Evolutionary conservation across 2,888 invertebrate species (phyloP), one percentile per base, ranked within the genome.

Genomic region (Coenonympha arcania): DNA sequence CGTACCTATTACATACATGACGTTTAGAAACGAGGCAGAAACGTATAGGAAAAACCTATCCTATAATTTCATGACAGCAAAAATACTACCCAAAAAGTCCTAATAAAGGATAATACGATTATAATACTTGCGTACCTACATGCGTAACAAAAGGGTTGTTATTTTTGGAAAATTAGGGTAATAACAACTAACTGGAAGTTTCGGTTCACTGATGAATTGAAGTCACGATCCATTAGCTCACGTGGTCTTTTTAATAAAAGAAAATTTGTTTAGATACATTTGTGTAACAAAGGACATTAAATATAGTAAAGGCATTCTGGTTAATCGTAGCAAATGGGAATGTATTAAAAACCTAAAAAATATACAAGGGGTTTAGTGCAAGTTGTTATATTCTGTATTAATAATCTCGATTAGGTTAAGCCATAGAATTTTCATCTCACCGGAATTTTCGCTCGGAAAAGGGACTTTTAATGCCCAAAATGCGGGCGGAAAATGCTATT

Each of bases 51-150:
- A n/a, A n/a, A n/a, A n/a, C n/a, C n/a, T n/a, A n/a, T n/a, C n/a
- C n/a, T n/a, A 19, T 19, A 36, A 19, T 24, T 15, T 8, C 15
- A 15, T 6, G 6, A 19, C 28, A 41, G 30, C 18, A 41, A 41
- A 19, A 41, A 39, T 11, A 39, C 15, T 22, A 15, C 24, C 22
- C 28, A 41, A 30, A n/a, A 16, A 30, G 18, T 13, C 11, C 11
- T 18, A 30, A 30, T 30, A 18, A 41, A 41, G 9, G 41, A 28
- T 18, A 41, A 41, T 41, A 30, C 30, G 41, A 41, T 30, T 41
- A 19, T 41, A 41, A 41, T 41, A 11, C 18, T 28, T 6, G 18
- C 18, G n/a, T 37, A 37, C 6, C 6, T 33, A 16, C 31, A 24
- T 9, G 39, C 13, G 9, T 24, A 24, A 39, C 8, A 19, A 41